phyloP scores from a whole-genome alignment of 2,888 invertebrate species.

The Blomia tropicalis region DNA sequence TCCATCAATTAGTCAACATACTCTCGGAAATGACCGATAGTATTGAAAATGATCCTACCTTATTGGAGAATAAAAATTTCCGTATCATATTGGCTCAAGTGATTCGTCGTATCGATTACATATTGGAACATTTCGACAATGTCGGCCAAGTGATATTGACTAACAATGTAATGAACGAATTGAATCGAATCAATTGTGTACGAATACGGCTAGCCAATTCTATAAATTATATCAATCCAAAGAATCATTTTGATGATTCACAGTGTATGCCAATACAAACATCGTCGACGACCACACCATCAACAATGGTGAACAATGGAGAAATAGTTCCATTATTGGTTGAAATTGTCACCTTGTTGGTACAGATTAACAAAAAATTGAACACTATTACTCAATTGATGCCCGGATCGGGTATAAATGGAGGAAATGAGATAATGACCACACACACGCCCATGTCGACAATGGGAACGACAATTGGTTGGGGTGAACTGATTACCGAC shows the following conservation, averaged over 20 bases:
- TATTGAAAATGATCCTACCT: constrained; percentile 11
- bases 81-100: constrained; percentile 18
- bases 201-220: constrained; percentile 17
- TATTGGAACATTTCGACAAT: constrained; percentile 20
- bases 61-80: constrained; percentile 16
- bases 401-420: no score
- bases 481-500: constrained; percentile 14
- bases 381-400: not conserved
- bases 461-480: no score
- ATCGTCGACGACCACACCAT: not conserved
- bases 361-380: constrained; percentile 13
- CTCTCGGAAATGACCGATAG: constrained; percentile 18
- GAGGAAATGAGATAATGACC: not conserved
- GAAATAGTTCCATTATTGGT: constrained; percentile 10
- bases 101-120: constrained; percentile 19
- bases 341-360: constrained; percentile 18
- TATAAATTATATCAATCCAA: constrained; percentile 18
- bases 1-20: constrained; percentile 19
- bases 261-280: not conserved
- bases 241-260: not conserved
- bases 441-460: not conserved
- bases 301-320: not conserved
- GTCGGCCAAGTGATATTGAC: not conserved
- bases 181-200: constrained; percentile 16
- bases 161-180: not conserved